Evolutionary conservation across 53 echinoderm and acorn worm genomes (phyloP).

Genomic region (Zoroaster sp.): DNA sequence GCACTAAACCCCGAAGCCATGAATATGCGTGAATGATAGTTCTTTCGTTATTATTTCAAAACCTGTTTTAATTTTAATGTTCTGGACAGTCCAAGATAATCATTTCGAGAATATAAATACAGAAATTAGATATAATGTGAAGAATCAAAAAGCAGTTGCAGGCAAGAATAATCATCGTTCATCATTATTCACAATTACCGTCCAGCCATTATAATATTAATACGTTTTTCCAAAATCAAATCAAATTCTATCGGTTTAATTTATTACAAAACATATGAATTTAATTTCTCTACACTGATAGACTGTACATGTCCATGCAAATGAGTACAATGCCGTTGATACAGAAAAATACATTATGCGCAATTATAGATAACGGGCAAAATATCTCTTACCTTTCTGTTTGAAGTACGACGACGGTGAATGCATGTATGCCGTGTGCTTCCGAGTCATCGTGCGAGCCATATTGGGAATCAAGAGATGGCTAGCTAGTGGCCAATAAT

Average conservation of each 20-base stretch:
- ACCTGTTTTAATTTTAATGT: background rate
- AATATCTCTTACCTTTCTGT: conserved; percentile 10
- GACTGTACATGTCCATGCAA: too few relatives aligned
- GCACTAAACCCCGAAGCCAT: background rate
- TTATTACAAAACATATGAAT: too few relatives aligned
- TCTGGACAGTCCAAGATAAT: background rate
- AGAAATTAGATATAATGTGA: background rate
- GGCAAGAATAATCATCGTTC: background rate
- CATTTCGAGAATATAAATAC: background rate
- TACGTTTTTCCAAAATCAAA: too few relatives aligned
- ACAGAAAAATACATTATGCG: background rate
- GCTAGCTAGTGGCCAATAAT: background rate
- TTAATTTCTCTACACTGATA: too few relatives aligned
- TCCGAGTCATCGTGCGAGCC: conserved; percentile 14
- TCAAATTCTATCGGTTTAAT: too few relatives aligned
- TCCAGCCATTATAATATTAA: background rate
- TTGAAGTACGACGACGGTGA: conserved; percentile 32
- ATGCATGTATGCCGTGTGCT: background rate
- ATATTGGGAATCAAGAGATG: background rate
- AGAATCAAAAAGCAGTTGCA: background rate
- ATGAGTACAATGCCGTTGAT: too few relatives aligned
- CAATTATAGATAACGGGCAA: background rate
- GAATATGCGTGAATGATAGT: background rate
- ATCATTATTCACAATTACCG: background rate
- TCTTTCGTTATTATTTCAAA: too few relatives aligned